Evolutionary conservation across 2,797 vertebrate species (phyloP), one percentile per base, ranked within the genome.

Genomic region (Malacoctenus gilli): DNA sequence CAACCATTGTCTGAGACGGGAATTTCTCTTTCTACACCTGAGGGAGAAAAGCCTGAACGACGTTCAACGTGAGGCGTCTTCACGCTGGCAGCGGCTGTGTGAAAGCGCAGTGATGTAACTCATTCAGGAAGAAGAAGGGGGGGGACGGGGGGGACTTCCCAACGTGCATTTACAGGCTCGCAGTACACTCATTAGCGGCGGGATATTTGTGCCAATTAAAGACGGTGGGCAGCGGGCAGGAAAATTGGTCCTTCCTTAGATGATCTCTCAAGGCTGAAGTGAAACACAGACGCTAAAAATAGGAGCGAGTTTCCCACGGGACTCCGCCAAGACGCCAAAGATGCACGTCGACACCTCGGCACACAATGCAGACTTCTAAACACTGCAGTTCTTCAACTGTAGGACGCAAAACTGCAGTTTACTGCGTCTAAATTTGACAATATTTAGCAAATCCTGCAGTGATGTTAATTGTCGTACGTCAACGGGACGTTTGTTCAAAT

Each of bases 201-300:
- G 51, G 37, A 60, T 80, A 72, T 80, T 76, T 79, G 75, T 63
- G 28, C 25, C 32, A 77, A 76, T 76, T 71, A 68, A 67, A 80
- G 60, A 55, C 42, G 60, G 42, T 68, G 32, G 65, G 35, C 36
- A 57, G 43, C 22, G 37, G 35, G 48, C 31, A 57, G 50, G 67
- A 76, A 68, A 67, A 48, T 43, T 47, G 18, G 10, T 21, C 11
- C 36, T 71, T 53, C 31, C 18, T 58, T 48, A 73, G 31, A 52
- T 36, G 55, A 54, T 34, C 46, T 10, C n/a, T 28, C 25, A 28
- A 52, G 16, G 49, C 23, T 42, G 59, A 13, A 30, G 37, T 14
- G 18, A 8, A 37, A 49, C n/a, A 30, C 15, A 22, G 48, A 53
- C 12, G 37, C 12, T 32, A 54, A 48, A 68, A 46, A 58, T 19